phyloP scores from a whole-genome alignment of 1,140 invertebrate genomes.

The Watersipora subatra region DNA sequence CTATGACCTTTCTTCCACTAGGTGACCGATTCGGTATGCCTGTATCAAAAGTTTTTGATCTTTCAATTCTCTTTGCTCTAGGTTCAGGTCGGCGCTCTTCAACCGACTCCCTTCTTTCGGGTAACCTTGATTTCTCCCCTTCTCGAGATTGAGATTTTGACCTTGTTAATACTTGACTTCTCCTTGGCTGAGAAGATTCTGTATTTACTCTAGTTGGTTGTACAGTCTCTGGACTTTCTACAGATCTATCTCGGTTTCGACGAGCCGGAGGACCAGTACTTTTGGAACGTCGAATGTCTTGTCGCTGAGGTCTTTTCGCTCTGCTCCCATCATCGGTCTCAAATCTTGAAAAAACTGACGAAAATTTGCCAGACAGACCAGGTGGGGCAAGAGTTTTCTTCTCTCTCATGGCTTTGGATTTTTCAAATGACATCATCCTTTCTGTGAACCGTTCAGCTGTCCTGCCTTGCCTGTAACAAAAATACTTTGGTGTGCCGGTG shows the following conservation, averaged over 20 bases:
- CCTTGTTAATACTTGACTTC: no score
- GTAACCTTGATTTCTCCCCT: no score
- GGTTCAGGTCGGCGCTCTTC: neutral
- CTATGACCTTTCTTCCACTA: neutral
- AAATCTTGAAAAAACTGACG: neutral
- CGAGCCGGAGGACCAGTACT: no score
- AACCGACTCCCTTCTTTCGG: no score
- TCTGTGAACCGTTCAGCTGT: neutral
- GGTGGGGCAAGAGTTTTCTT: neutral
- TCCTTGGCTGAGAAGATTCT: no score
- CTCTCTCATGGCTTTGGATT: neutral
- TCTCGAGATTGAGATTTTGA: no score
- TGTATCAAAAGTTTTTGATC: neutral
- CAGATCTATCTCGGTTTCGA: no score
- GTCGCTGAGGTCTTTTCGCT: neutral
- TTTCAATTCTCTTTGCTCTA: neutral
- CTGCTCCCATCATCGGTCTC: neutral
- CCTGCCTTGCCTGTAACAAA: neutral
- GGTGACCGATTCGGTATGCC: neutral
- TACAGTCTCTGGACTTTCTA: no score
- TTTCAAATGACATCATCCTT: neutral
- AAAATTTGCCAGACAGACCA: neutral
- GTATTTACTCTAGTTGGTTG: neutral
- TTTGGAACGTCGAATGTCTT: no score
- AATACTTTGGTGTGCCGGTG: no score